Evolutionary conservation across 2,113 vertebrate species (phyloP), one percentile per base, ranked within the genome.

Genomic region (Lipophrys pholis): DNA sequence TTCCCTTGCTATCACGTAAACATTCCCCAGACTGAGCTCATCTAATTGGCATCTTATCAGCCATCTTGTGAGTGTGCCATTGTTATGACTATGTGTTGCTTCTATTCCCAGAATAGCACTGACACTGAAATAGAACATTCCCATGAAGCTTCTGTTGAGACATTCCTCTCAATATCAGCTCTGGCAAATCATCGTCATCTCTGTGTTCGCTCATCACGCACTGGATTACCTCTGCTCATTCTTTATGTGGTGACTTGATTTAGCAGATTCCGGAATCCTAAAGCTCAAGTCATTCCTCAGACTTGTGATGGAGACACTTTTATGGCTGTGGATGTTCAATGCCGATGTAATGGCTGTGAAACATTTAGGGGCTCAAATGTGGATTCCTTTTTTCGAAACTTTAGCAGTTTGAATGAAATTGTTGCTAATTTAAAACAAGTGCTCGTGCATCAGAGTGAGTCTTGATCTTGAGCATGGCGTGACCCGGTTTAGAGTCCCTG

Each of bases 61-160:
- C 54, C 78, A 70, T 85, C 83, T 78, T 70, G 75, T 52, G 70
- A 90, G 81, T 66, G 52, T 81, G 86, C 76, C 63, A 8, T 77
- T 92, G 88, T 90, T 92, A 87, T 92, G 90, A 85, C 89, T 87
- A 11, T n/a, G 78, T 69, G 69, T 73, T 80, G 80, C 84, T 90
- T 85, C 88, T 88, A 72, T 88, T 87, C 83, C 86, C 86, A 89
- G 86, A 82, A 88, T 57, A 72, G 82, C 69, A 54, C 64, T 48
- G 73, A 87, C 80, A 80, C 88, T 83, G 74, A 91, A 90, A 90
- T 87, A 88, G 88, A 85, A 88, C 84, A 82, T 90, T 89, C 88
- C 70, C 74, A 68, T 60, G 62, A 11, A 75, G 11, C 50, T 43
- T 53, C 58, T 11, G 6, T 59, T 82, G 46, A 79, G 42, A 68